Percentiles rank a stretch among this genome's conserved stretches.
Conservation (phyloP, 2,888 invertebrate species). For the Tubulanus polymorphus region DNA sequence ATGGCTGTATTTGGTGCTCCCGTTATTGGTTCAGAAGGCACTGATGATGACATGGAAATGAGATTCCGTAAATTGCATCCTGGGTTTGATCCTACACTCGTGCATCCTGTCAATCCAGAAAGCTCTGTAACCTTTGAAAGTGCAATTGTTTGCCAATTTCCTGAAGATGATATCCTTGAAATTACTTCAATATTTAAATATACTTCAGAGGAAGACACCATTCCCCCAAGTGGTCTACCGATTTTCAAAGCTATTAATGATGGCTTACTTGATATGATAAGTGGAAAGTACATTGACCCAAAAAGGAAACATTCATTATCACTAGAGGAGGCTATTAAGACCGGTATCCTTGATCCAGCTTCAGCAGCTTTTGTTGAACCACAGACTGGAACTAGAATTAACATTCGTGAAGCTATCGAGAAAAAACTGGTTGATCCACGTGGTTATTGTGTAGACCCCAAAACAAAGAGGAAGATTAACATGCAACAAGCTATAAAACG, state of each 20-base stretch:
- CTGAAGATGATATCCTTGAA: conserved; percentile 28
- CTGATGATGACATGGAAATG: conserved; percentile 32
- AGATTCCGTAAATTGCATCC: neutral
- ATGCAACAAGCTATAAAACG: conserved; percentile 36
- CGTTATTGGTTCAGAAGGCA: conserved; percentile 70
- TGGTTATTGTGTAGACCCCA: conserved; percentile 27
- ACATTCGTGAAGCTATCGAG: conserved; percentile 73
- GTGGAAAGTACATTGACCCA: conserved; percentile 71
- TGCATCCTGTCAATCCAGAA: neutral
- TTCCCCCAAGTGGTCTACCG: conserved; percentile 22
- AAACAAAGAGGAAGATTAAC: conserved; percentile 21
- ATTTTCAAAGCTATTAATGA: conserved; percentile 48
- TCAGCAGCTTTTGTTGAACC: conserved; percentile 29
- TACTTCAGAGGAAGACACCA: neutral
- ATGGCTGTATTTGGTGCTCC: conserved; percentile 85
- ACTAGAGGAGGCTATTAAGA: conserved; percentile 70
- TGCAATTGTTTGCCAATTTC: conserved; percentile 8
- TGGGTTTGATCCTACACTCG: neutral
- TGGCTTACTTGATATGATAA: conserved; percentile 73
- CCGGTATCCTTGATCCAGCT: conserved; percentile 28
- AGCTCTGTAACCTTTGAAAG: neutral
- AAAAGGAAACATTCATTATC: conserved; percentile 75
- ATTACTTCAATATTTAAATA: conserved; percentile 9
- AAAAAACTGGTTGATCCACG: conserved; percentile 26
- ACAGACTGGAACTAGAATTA: conserved; percentile 52